Conservation (phyloP, 2,113 vertebrate species). For the Tympanuchus pallidicinctus region DNA sequence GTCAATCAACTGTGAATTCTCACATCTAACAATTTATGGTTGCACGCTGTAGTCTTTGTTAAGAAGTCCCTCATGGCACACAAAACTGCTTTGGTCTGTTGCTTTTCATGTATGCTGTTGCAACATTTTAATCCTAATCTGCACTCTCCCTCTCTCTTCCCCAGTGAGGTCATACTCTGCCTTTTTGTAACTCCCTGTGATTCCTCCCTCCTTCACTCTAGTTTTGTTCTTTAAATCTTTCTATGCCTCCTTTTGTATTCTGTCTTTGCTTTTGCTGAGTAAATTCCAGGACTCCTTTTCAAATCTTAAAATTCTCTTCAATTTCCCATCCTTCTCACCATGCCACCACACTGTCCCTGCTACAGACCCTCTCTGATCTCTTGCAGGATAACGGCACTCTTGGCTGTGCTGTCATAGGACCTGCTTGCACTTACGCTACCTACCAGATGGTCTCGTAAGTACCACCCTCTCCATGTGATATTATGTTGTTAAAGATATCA, state of each 20-base stretch:
- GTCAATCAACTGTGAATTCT: background rate
- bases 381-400: slow-evolving; percentile 70
- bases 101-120: background rate
- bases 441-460: slow-evolving; percentile 96
- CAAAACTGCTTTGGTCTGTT: background rate
- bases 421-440: slow-evolving; percentile 91
- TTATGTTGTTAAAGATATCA: background rate
- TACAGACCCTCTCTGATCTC: slow-evolving; percentile 5
- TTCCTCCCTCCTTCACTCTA: background rate
- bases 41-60: background rate
- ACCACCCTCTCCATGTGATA: background rate
- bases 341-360: background rate
- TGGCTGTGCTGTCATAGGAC: slow-evolving; percentile 92
- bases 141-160: background rate
- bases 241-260: background rate
- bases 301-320: background rate
- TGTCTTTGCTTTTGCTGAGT: background rate
- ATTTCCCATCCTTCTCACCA: background rate
- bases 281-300: background rate
- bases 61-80: background rate
- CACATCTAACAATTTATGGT: background rate
- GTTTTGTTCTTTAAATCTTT: background rate
- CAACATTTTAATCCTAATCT: background rate
- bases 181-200: background rate
- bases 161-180: background rate